phyloP scores from a whole-genome alignment of 2,797 vertebrate species.

The Gouania willdenowi region DNA sequence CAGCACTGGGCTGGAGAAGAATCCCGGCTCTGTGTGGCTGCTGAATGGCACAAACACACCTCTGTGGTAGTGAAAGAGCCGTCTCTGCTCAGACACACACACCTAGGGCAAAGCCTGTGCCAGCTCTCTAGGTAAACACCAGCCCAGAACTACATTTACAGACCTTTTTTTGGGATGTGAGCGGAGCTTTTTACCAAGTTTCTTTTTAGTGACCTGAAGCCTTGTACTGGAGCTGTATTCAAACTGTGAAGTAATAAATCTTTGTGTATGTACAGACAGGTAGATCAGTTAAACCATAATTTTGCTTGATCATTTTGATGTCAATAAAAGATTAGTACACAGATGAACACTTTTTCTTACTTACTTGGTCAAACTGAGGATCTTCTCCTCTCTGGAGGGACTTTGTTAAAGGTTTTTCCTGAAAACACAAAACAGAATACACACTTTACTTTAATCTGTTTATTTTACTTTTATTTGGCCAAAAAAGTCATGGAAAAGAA shows the following conservation, averaged over 20 bases:
- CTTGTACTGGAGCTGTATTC: slow-evolving; percentile 5
- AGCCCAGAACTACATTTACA: slow-evolving; percentile 57
- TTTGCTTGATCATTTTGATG: no score
- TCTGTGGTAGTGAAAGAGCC: slow-evolving; percentile 84
- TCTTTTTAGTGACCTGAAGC: slow-evolving; percentile 7
- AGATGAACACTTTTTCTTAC: slow-evolving; percentile 39
- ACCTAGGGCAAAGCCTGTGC: slow-evolving; percentile 48
- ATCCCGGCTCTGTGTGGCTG: slow-evolving; percentile 86
- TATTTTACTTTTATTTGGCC: no score
- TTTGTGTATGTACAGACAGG: no score
- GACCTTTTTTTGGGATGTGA: slow-evolving; percentile 66
- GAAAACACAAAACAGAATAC: no score
- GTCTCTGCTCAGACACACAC: slow-evolving; percentile 77
- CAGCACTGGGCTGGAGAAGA: slow-evolving; percentile 82
- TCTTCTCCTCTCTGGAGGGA: slow-evolving; percentile 96
- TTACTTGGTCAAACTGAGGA: slow-evolving; percentile 96
- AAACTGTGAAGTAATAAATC: no score
- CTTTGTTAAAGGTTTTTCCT: slow-evolving; percentile 96
- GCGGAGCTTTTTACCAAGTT: slow-evolving; percentile 51
- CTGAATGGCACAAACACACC: slow-evolving; percentile 85
- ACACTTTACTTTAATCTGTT: no score
- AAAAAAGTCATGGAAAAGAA: no score
- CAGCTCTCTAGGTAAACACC: slow-evolving; percentile 68
- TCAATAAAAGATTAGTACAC: not conserved
- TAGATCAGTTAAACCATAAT: no score